These are phyloP conservation scores for Amphiprion percula DNA, from an alignment of 2,113 vertebrate species.

Conservation along the genomic window DNA sequence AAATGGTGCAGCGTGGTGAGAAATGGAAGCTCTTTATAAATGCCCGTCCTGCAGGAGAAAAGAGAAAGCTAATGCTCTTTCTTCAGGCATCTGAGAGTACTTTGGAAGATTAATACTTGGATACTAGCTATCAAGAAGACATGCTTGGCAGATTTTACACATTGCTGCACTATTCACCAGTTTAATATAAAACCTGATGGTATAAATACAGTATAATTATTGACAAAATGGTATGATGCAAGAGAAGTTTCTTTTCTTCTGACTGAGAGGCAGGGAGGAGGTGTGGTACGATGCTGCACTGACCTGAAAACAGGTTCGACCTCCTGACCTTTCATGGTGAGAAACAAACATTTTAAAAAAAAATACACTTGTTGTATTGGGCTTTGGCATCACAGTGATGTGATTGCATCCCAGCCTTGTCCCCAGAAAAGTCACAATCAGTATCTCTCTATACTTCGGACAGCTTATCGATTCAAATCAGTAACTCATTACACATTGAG, in stretches of 20 bases:
- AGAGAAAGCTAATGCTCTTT: not conserved
- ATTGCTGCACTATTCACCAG: not conserved
- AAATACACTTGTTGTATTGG: not conserved
- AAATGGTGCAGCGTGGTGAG: not conserved
- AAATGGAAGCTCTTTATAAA: not conserved
- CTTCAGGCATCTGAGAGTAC: not conserved
- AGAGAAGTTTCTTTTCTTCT: not conserved
- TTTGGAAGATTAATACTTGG: slow-evolving; percentile 23
- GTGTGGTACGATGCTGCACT: not conserved
- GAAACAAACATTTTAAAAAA: slow-evolving; percentile 28
- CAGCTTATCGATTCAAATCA: slow-evolving; percentile 43
- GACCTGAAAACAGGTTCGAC: slow-evolving; percentile 26
- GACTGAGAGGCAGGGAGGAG: slow-evolving; percentile 16
- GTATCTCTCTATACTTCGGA: slow-evolving; percentile 9
- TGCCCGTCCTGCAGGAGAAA: not conserved
- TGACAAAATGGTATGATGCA: slow-evolving; percentile 20
- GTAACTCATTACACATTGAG: slow-evolving; percentile 29
- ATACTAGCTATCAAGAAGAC: slow-evolving; percentile 5
- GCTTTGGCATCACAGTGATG: not conserved
- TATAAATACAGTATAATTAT: slow-evolving; percentile 11
- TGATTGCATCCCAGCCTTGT: not conserved
- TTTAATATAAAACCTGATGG: slow-evolving; percentile 3
- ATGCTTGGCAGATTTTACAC: slow-evolving; percentile 3
- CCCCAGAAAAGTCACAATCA: not conserved
- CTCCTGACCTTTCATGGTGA: slow-evolving; percentile 33